Conservation (phyloP, 2,113 vertebrate species). For the Microtus ochrogaster region DNA sequence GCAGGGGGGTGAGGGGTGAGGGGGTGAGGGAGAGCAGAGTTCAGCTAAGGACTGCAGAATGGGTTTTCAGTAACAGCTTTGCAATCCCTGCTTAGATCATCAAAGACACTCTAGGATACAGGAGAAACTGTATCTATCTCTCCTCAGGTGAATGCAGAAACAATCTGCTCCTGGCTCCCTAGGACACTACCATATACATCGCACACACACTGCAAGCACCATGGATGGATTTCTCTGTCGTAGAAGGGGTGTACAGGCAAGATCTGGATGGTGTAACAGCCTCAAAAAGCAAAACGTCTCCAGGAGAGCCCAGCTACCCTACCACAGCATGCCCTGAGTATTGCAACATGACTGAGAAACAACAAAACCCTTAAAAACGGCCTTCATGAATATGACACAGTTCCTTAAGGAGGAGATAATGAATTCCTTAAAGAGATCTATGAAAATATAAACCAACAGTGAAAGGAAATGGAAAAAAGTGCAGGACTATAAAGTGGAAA, state of each 20-base stretch:
- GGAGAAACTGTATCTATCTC: not conserved
- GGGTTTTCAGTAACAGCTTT: constrained; percentile 48
- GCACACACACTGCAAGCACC: not conserved
- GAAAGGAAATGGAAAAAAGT: not conserved
- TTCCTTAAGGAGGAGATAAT: not conserved
- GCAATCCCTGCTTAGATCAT: not conserved
- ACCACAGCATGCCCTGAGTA: too few species aligned
- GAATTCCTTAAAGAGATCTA: not conserved
- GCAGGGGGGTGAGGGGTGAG: too few species aligned
- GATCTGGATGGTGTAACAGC: not conserved
- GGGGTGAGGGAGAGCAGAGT: not conserved
- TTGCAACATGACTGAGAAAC: not conserved
- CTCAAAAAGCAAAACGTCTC: constrained; percentile 20
- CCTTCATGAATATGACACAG: not conserved
- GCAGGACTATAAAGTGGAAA: not conserved
- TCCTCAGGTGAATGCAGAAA: not conserved
- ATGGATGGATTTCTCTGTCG: not conserved
- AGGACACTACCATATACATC: not conserved
- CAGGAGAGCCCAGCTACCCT: too few species aligned
- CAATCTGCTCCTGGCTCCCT: not conserved
- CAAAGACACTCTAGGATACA: not conserved
- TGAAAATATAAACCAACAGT: not conserved
- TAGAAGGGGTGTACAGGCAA: not conserved
- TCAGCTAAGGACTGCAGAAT: constrained; percentile 42
- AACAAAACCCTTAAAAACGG: not conserved